phyloP scores from a whole-genome alignment of 2,113 vertebrate genomes.

The Pelvicachromis taeniatus region DNA sequence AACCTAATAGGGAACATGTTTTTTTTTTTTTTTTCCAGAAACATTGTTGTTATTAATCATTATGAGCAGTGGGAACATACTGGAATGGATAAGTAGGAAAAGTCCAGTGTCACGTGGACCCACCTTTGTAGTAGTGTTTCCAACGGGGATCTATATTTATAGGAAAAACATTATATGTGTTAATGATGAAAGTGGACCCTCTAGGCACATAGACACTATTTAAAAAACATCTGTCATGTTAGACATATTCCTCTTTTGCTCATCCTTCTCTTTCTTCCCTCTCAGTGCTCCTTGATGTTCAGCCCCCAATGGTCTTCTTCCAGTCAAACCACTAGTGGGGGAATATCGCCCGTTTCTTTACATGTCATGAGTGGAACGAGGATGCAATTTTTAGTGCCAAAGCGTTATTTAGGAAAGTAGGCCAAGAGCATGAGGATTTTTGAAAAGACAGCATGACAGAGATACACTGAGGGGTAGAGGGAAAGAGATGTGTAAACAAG shows the following conservation, averaged over 20 bases:
- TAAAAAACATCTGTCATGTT: constrained; percentile 23
- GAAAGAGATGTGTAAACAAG: constrained; percentile 40
- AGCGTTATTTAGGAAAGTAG: constrained; percentile 54
- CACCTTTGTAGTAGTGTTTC: not conserved
- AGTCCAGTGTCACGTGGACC: not conserved
- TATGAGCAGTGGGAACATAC: not conserved
- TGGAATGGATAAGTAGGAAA: not conserved
- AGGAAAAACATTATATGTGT: constrained; percentile 9
- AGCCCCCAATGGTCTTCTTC: constrained; percentile 29
- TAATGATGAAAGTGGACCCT: constrained; percentile 46
- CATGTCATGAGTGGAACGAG: constrained; percentile 44
- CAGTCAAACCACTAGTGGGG: constrained; percentile 39
- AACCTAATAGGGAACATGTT: not conserved
- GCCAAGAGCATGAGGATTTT: constrained; percentile 51
- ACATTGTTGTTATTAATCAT: not conserved
- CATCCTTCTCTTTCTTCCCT: not conserved
- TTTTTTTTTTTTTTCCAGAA: not conserved
- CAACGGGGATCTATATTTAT: not conserved
- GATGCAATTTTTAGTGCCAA: constrained; percentile 51
- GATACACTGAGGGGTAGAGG: constrained; percentile 12
- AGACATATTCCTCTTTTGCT: constrained; percentile 14
- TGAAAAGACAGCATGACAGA: constrained; percentile 35
- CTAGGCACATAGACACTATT: constrained; percentile 5
- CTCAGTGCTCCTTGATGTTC: constrained; percentile 48
- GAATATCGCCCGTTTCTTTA: constrained; percentile 47